Conservation (phyloP, 2,797 vertebrate genomes). For the Fringilla coelebs region DNA sequence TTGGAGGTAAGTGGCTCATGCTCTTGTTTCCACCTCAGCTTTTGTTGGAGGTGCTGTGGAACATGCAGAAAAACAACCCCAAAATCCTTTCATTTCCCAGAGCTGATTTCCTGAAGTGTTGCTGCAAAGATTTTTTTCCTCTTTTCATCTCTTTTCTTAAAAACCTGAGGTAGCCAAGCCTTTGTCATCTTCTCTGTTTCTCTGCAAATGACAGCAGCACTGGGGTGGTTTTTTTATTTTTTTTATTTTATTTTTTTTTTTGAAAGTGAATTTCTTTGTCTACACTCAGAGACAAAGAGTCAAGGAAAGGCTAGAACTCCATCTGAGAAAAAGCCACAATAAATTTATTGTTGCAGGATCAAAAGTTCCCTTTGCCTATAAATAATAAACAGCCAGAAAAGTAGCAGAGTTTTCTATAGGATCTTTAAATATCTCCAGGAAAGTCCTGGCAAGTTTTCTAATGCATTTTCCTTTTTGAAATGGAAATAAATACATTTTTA, state of each 20-base stretch:
- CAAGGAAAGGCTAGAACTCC: not conserved
- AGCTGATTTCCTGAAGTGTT: not conserved
- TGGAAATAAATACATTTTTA: not conserved
- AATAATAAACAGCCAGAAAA: not conserved
- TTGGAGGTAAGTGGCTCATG: not conserved
- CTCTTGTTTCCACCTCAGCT: not conserved
- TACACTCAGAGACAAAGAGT: not conserved
- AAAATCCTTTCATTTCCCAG: not conserved
- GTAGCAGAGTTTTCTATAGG: not conserved
- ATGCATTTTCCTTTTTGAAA: not conserved
- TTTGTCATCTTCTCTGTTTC: not conserved
- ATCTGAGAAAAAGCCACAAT: not conserved
- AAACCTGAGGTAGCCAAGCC: not conserved
- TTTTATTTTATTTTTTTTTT: not conserved
- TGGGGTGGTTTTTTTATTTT: rapidly evolving
- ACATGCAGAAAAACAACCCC: not conserved
- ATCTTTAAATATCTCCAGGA: not conserved
- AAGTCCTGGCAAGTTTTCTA: not conserved
- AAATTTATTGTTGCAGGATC: not conserved
- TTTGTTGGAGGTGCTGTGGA: not conserved
- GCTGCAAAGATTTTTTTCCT: not conserved
- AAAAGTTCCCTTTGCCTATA: not conserved
- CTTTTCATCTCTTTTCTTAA: not conserved
- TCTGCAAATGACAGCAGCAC: not conserved
- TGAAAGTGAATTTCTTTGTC: not conserved